Evolutionary conservation across 2,113 vertebrate genomes (phyloP).

Genomic region (Myotis brandtii): DNA sequence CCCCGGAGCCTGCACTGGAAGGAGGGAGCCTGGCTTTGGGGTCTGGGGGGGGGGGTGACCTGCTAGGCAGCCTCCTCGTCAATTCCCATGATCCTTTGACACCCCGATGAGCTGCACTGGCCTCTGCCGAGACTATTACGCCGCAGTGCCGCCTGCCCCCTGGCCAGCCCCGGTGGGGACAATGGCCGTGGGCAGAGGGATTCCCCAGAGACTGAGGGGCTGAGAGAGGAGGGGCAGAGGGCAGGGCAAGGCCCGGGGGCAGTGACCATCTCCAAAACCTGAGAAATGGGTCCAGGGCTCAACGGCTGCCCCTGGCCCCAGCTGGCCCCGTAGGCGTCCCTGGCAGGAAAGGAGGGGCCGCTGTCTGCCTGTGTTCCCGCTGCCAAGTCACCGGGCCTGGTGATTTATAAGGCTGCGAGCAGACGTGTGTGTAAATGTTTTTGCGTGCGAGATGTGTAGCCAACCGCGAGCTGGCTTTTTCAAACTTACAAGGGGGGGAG

Average conservation of each 20-base stretch:
- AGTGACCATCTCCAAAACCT: constrained; percentile 30
- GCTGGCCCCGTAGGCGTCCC: constrained; percentile 69
- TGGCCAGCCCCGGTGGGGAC: background rate
- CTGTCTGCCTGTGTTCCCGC: constrained; percentile 5
- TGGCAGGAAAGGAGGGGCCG: constrained; percentile 60
- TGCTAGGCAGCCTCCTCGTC: background rate
- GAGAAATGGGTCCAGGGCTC: constrained; percentile 67
- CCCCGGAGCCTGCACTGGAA: constrained; percentile 25
- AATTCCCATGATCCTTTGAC: constrained; percentile 57
- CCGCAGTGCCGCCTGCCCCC: background rate
- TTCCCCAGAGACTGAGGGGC: background rate
- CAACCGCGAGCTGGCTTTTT: constrained; percentile 64
- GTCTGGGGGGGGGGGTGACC: background rate
- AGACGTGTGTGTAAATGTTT: constrained; percentile 73
- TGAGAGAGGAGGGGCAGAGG: background rate
- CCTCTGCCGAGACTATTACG: constrained; percentile 17
- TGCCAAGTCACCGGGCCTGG: constrained; percentile 23
- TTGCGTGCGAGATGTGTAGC: constrained; percentile 75
- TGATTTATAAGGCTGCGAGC: constrained; percentile 67
- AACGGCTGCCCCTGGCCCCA: constrained; percentile 15
- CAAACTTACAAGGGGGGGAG: constrained; percentile 37
- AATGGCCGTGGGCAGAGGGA: background rate
- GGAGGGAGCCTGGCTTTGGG: constrained; percentile 25
- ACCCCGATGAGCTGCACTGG: constrained; percentile 39
- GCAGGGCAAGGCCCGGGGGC: background rate